These are phyloP conservation scores for Apodemia duryi DNA, from an alignment of 2,888 invertebrate species.

Conservation along the genomic window DNA sequence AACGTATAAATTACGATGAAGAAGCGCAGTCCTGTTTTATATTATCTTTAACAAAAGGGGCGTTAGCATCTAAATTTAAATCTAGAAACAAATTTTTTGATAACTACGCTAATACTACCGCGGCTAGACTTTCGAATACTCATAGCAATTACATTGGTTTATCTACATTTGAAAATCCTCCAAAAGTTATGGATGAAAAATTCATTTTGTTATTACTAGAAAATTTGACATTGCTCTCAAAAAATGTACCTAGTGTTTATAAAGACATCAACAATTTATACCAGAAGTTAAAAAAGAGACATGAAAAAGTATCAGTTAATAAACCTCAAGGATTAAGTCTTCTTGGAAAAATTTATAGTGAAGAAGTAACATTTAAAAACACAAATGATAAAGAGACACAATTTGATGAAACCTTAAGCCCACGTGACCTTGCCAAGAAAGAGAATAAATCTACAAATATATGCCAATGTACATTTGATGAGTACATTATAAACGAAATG, in stretches of 20 bases:
- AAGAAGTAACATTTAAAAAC: constrained; percentile 34
- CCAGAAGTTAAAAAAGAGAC: constrained; percentile 49
- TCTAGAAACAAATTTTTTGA: constrained; percentile 31
- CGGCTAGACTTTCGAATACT: not conserved
- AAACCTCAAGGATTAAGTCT: constrained; percentile 48
- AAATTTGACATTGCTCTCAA: constrained; percentile 52
- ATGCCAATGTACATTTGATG: constrained; percentile 14
- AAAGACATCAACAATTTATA: constrained; percentile 55
- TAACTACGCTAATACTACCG: constrained; percentile 27
- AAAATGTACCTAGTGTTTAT: constrained; percentile 38
- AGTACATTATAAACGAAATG: constrained; percentile 21
- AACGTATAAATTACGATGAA: constrained; percentile 27
- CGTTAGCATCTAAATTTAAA: constrained; percentile 24
- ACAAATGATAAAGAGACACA: constrained; percentile 40
- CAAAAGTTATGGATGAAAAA: constrained; percentile 54
- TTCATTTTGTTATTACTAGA: constrained; percentile 58
- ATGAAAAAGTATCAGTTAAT: constrained; percentile 40
- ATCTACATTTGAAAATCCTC: constrained; percentile 22
- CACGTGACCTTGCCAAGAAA: constrained; percentile 14
- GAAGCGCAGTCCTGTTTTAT: constrained; percentile 47
- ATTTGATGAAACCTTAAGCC: constrained; percentile 33
- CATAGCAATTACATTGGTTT: constrained; percentile 18
- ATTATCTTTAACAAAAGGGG: constrained; percentile 44
- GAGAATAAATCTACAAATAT: constrained; percentile 24
- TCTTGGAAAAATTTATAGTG: constrained; percentile 54